These are phyloP conservation scores for Myrmecophaga tridactyla DNA, from an alignment of 2,113 vertebrate genomes.

Conservation along the genomic window DNA sequence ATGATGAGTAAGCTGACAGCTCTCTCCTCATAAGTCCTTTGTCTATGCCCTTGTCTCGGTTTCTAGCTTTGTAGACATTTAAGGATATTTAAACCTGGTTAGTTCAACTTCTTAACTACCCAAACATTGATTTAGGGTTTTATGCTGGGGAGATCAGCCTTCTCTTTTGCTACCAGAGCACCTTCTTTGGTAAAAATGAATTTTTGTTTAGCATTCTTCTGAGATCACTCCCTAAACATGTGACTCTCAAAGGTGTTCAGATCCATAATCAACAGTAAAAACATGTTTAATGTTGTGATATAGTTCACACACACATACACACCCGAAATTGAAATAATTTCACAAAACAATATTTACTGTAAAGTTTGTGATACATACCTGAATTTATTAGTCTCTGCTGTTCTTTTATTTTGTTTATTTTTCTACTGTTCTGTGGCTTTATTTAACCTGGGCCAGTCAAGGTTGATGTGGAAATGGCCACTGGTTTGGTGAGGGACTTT, in stretches of 20 bases:
- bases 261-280: not conserved
- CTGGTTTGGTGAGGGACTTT: slow-evolving; percentile 66
- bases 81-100: not conserved
- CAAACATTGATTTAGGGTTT: not conserved
- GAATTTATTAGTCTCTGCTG: not conserved
- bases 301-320: not conserved
- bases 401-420: too few relatives aligned
- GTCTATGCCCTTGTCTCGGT: not conserved
- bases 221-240: not conserved
- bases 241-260: not conserved
- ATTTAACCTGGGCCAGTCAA: slow-evolving; percentile 79
- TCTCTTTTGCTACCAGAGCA: not conserved
- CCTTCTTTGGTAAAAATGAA: not conserved
- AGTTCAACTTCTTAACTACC: not conserved
- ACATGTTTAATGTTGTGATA: not conserved
- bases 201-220: not conserved
- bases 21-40: not conserved
- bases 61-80: not conserved
- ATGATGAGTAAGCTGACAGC: not conserved
- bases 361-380: not conserved
- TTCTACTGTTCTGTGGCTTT: slow-evolving; percentile 79
- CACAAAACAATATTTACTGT: not conserved
- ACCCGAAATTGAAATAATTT: not conserved
- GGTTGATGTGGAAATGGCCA: slow-evolving; percentile 70
- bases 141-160: not conserved